Conservation (phyloP, 2,888 invertebrate species). For the Hylaea fasciaria region DNA sequence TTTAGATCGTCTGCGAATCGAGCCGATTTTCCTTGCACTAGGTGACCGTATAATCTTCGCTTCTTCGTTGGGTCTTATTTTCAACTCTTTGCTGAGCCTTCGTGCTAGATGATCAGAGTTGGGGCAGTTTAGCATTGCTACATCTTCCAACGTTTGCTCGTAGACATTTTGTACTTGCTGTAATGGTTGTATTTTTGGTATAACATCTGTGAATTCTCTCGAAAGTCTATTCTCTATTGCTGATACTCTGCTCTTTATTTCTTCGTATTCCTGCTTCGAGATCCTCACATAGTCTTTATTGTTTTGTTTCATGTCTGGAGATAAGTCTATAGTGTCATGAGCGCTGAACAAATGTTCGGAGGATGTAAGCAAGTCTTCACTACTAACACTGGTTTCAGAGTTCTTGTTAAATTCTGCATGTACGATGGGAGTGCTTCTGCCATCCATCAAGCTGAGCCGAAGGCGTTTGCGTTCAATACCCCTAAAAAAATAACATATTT, state of each 20-base stretch:
- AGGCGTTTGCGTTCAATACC: conserved; percentile 79
- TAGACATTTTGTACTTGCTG: conserved; percentile 89
- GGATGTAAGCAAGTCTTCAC: conserved; percentile 76
- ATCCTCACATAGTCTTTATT: conserved; percentile 88
- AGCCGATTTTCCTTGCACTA: conserved; percentile 92
- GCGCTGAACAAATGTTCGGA: conserved; percentile 76
- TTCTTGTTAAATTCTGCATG: conserved; percentile 72
- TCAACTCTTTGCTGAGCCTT: conserved; percentile 89
- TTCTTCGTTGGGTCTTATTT: conserved; percentile 89
- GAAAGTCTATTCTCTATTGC: conserved; percentile 89
- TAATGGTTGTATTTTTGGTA: conserved; percentile 80
- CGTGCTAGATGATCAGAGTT: conserved; percentile 89
- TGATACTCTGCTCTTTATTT: conserved; percentile 89
- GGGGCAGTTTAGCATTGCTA: conserved; percentile 86
- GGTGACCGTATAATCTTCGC: conserved; percentile 91
- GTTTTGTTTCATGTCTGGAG: conserved; percentile 70
- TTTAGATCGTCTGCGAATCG: conserved; percentile 88
- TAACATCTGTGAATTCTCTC: conserved; percentile 86
- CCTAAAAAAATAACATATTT: conserved; percentile 52
- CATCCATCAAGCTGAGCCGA: conserved; percentile 76
- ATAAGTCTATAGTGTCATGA: conserved; percentile 77
- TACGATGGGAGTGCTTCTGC: conserved; percentile 72
- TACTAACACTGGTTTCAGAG: conserved; percentile 74
- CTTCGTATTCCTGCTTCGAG: conserved; percentile 90
- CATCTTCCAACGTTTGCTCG: conserved; percentile 89